Conservation (phyloP, 37 sponge, comb jelly and placozoan species). For the Haliclona indistincta region DNA sequence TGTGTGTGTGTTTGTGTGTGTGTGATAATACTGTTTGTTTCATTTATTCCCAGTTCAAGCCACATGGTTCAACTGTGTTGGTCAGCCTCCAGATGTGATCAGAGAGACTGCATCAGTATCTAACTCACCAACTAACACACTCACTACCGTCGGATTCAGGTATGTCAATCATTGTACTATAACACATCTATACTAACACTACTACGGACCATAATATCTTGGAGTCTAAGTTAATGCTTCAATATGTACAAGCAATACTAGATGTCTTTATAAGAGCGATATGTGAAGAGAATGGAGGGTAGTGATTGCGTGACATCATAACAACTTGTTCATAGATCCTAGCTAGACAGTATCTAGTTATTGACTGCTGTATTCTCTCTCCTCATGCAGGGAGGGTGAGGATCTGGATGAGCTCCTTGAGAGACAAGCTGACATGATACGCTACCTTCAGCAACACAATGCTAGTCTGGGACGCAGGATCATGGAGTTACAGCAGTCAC, state of each 20-base stretch:
- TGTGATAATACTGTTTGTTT: too few species aligned
- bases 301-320: too few species aligned
- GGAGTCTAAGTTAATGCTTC: too few species aligned
- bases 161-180: constrained; percentile 5
- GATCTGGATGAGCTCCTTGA: constrained; percentile 84
- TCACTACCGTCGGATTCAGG: constrained; percentile 73
- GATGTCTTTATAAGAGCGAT: background rate
- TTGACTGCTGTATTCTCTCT: background rate
- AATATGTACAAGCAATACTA: constrained; percentile 2
- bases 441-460: constrained; percentile 94
- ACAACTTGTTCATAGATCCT: background rate
- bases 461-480: constrained; percentile 85
- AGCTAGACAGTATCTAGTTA: background rate
- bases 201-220: too few species aligned
- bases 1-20: too few species aligned
- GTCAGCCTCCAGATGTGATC: constrained; percentile 54
- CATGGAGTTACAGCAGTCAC: constrained; percentile 58
- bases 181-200: too few species aligned
- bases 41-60: constrained; percentile 31
- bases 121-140: constrained; percentile 30
- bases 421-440: constrained; percentile 96
- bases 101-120: constrained; percentile 41
- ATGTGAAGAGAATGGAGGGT: background rate
- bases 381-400: constrained; percentile 74
- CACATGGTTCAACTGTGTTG: constrained; percentile 40